These are phyloP conservation scores for Lepisosteus osseus DNA, from an alignment of 2,113 vertebrate species.

Conservation along the genomic window DNA sequence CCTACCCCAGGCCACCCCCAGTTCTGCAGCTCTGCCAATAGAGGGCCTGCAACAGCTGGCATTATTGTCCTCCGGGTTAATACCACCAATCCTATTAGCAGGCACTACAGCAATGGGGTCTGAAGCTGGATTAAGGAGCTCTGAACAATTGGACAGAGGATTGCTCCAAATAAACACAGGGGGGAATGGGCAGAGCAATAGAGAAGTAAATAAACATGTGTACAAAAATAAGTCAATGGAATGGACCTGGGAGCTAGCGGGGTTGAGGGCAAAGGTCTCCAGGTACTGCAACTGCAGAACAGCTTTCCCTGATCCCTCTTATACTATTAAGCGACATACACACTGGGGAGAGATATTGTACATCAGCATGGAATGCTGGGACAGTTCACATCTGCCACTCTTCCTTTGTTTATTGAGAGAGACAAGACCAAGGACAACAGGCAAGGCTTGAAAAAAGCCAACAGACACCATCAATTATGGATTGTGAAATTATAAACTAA, in stretches of 20 bases:
- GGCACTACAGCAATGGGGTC: slow-evolving; percentile 78
- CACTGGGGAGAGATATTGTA: too few relatives aligned
- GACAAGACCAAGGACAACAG: too few relatives aligned
- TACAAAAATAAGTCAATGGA: background rate
- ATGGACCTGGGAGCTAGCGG: background rate
- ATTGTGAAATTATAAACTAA: too few relatives aligned
- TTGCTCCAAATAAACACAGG: slow-evolving; percentile 8
- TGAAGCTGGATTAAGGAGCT: slow-evolving; percentile 86
- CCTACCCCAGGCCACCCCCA: slow-evolving; percentile 52
- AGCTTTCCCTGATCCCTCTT: background rate
- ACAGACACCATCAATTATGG: too few relatives aligned
- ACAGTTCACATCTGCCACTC: too few relatives aligned
- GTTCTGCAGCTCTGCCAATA: slow-evolving; percentile 63
- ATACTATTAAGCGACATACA: background rate
- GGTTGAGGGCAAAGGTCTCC: background rate
- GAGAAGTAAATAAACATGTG: background rate
- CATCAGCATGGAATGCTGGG: too few relatives aligned
- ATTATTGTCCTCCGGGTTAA: slow-evolving; percentile 82
- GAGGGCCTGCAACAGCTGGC: slow-evolving; percentile 74
- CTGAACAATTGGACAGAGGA: slow-evolving; percentile 82
- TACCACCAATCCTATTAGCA: slow-evolving; percentile 92
- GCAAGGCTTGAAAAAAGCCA: too few relatives aligned
- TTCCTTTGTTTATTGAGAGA: too few relatives aligned
- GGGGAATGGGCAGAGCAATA: background rate
- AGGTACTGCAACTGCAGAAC: background rate